These are phyloP conservation scores for Oegoconia quadripuncta DNA, from an alignment of 2,888 invertebrate species.

Conservation along the genomic window DNA sequence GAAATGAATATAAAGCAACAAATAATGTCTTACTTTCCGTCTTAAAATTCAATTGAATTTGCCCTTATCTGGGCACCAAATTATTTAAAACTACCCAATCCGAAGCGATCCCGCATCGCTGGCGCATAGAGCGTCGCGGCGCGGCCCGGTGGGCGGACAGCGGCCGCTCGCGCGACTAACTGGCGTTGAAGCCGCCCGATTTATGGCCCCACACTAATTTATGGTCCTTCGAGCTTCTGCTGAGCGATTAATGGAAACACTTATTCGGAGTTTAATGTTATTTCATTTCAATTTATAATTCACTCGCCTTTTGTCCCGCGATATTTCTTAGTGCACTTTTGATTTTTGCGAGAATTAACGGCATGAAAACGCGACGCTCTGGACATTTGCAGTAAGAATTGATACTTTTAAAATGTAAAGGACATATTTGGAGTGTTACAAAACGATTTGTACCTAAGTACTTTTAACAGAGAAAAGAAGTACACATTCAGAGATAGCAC, in stretches of 20 bases:
- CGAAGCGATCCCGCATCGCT: background rate
- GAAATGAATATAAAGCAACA: no score
- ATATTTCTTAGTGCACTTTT: constrained; percentile 6
- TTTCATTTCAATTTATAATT: constrained; percentile 27
- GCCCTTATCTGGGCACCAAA: no score
- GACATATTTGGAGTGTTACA: background rate
- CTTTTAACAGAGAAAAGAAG: no score
- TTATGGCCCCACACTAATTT: constrained; percentile 63
- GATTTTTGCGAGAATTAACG: constrained; percentile 1
- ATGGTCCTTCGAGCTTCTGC: constrained; percentile 33
- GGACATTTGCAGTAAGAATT: background rate
- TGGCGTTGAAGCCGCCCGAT: constrained; percentile 50
- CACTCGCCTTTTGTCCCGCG: constrained; percentile 8
- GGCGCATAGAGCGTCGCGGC: constrained; percentile 18
- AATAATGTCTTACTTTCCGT: no score
- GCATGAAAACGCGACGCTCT: background rate
- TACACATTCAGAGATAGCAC: no score
- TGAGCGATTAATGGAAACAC: constrained; percentile 57
- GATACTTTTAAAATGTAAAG: no score
- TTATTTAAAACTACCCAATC: no score
- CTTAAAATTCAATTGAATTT: no score
- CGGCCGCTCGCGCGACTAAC: constrained; percentile 36
- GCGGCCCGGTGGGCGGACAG: constrained; percentile 32
- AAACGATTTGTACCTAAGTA: background rate
- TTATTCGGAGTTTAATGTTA: constrained; percentile 41